phyloP scores from a whole-genome alignment of 2,113 vertebrate species.

The Protobothrops mucrosquamatus region DNA sequence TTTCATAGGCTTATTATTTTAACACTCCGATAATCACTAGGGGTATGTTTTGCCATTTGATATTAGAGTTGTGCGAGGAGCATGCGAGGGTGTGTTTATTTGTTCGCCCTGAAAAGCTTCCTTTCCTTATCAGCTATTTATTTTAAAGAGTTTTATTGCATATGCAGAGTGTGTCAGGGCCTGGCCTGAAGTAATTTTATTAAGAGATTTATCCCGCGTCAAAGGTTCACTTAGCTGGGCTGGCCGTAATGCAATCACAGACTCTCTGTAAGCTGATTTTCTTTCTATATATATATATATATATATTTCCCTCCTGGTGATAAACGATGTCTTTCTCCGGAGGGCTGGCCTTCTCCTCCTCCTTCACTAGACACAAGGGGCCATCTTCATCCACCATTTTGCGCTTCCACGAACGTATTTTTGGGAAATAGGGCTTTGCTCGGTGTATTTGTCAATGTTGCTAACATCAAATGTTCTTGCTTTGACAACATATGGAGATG shows the following conservation, averaged over 20 bases:
- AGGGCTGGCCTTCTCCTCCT: neutral
- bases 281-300: conserved; percentile 33
- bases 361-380: neutral
- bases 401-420: neutral
- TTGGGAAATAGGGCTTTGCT: neutral
- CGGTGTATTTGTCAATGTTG: neutral
- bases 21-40: conserved; percentile 62
- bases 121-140: conserved; percentile 59
- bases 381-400: accelerated
- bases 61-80: conserved; percentile 52
- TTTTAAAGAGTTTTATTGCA: conserved; percentile 55
- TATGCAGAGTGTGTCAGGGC: conserved; percentile 52
- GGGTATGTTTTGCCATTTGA: conserved; percentile 68
- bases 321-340: conserved; percentile 48
- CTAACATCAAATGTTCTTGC: too few species aligned
- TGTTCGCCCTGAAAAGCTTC: conserved; percentile 54
- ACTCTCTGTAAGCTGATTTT: conserved; percentile 60
- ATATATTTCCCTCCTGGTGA: conserved; percentile 32
- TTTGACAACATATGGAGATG: too few species aligned
- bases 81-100: conserved; percentile 53
- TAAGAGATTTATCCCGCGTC: conserved; percentile 64
- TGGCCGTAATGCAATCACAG: conserved; percentile 44
- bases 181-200: conserved; percentile 58
- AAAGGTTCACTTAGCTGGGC: conserved; percentile 53
- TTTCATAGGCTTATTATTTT: conserved; percentile 62